Conservation (phyloP, 2,797 vertebrate species). For the Yasuhikotakia modesta region DNA sequence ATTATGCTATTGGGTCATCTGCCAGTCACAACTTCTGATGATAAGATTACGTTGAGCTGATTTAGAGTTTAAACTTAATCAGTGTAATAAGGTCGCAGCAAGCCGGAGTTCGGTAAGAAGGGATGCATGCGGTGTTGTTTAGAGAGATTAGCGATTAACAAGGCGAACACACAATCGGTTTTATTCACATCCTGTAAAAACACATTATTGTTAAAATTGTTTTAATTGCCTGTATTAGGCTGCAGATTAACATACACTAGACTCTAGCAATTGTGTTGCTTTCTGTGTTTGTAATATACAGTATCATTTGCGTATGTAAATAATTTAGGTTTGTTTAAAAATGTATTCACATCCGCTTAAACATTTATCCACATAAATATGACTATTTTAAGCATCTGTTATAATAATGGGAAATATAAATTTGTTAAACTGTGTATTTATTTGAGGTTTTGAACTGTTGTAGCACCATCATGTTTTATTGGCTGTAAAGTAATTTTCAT, state of each 20-base stretch:
- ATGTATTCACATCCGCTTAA: not conserved
- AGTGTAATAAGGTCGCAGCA: not conserved
- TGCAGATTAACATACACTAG: not conserved
- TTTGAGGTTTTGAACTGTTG: too few species aligned
- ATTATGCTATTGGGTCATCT: constrained; percentile 50
- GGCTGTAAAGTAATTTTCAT: too few species aligned
- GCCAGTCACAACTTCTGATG: constrained; percentile 59
- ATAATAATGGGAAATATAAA: not conserved
- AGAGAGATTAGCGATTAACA: constrained; percentile 1
- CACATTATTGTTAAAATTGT: not conserved
- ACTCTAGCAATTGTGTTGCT: not conserved
- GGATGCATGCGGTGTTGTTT: not conserved
- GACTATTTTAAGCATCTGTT: not conserved
- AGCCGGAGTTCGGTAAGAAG: constrained; percentile 19
- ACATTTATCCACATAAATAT: not conserved
- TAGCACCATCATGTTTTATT: too few species aligned
- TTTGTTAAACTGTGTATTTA: not conserved
- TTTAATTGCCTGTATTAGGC: not conserved
- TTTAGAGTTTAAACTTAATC: constrained; percentile 30
- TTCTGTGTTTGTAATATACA: too few species aligned
- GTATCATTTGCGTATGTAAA: too few species aligned
- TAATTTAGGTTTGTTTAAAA: not conserved
- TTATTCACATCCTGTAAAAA: not conserved
- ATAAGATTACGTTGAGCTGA: constrained; percentile 57
- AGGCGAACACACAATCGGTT: not conserved